phyloP scores from a whole-genome alignment of 2,888 invertebrate species.

The Smittia aterrima region DNA sequence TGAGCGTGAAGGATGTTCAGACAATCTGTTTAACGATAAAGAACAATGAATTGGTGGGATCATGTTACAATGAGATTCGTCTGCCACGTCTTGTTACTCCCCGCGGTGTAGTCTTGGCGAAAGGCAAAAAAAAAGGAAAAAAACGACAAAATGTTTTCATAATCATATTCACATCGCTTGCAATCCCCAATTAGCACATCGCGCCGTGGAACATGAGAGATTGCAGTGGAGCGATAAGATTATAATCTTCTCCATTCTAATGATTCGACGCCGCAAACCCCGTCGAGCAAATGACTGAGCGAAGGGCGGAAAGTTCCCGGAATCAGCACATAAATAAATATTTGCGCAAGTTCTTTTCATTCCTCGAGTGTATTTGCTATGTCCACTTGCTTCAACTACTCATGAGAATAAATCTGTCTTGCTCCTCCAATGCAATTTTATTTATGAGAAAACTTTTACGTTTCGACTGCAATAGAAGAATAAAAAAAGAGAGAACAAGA shows the following conservation, averaged over 20 bases:
- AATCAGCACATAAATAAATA: too few species aligned
- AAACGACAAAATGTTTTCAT: conserved; percentile 8
- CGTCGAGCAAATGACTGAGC: neutral
- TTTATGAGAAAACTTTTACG: neutral
- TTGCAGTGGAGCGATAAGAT: conserved; percentile 24
- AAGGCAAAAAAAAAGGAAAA: neutral
- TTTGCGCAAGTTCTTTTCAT: neutral
- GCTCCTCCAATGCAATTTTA: neutral
- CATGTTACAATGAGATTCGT: neutral
- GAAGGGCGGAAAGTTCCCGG: neutral
- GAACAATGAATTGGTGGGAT: conserved; percentile 5
- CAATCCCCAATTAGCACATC: conserved; percentile 34
- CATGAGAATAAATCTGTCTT: neutral
- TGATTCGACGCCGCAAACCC: neutral
- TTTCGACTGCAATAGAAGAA: neutral
- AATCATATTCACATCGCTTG: conserved; percentile 25
- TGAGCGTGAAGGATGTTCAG: neutral
- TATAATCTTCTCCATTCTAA: conserved; percentile 29
- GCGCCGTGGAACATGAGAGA: conserved; percentile 10
- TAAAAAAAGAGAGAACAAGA: neutral
- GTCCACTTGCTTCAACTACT: neutral
- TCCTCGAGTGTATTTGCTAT: neutral
- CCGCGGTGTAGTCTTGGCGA: conserved; percentile 6
- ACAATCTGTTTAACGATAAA: neutral
- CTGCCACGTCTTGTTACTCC: neutral